Evolutionary conservation across 2,113 vertebrate species (phyloP), one percentile per base, ranked within the genome.

Genomic region (Zosterops pallidus): DNA sequence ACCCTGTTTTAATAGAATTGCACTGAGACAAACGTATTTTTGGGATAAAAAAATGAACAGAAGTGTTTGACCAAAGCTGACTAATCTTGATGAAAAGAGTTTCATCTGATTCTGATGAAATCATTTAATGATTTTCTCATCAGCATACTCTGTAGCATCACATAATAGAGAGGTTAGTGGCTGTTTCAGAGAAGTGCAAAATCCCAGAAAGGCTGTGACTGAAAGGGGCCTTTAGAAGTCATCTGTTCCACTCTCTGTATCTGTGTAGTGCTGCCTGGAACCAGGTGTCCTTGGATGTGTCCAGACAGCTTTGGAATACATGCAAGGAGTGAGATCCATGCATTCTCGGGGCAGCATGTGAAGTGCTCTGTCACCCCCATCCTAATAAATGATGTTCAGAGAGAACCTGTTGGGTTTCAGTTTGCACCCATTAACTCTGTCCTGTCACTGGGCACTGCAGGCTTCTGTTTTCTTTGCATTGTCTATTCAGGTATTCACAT

Each of bases 231-330:
- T 69, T 60, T 2, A 1, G 20, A 65, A 65, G 9, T 44, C 17
- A 31, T 31, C 21, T 62, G 9, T 28, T 69, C 22, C 23, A 37
- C 8, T 14, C 2, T 15, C 4, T 0, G 0, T n/a, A 8, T 56
- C 67, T 52, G 29, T 44, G 21, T 49, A 41, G 22, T 1, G 0
- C 5, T 2, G 2, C 17, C 41, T 62, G 37, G 26, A 77, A 16
- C 3, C 2, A 3, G 13, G 17, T 47, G 29, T 11, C 14, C 18
- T 25, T 0, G 0, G 14, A 4, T 5, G 2, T 47, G 6, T 85
- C 28, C 44, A 46, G 44, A 19, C 3, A 3, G 23, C n/a, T 80
- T 80, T 67, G 47, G 25, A 90, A 65, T 56, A 37, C 10, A 26
- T 20, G 7, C 33, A 35, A 28, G 44, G 46, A 69, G 4, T 9